Evolutionary conservation across 2,797 vertebrate species (phyloP).

Genomic region (Premnoplex brunnescens): DNA sequence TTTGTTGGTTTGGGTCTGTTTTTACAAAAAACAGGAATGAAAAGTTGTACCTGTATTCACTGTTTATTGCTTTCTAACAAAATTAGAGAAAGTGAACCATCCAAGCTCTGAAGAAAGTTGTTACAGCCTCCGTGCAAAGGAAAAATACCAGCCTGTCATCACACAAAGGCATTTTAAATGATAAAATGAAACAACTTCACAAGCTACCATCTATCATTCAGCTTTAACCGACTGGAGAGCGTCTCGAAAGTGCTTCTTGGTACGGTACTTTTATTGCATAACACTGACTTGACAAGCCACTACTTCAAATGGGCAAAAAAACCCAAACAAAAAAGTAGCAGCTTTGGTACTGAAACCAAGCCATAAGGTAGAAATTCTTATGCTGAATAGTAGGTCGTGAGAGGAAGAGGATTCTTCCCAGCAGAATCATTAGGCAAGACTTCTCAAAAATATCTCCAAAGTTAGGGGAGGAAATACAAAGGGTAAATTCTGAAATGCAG

Average conservation of each 20-base stretch:
- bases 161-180: not conserved
- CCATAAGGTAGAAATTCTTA: not conserved
- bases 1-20: not conserved
- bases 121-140: not conserved
- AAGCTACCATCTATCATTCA: not conserved
- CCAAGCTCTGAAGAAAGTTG: not conserved
- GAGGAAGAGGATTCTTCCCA: not conserved
- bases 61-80: not conserved
- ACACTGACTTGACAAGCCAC: not conserved
- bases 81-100: not conserved
- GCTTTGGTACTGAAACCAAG: not conserved
- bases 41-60: not conserved
- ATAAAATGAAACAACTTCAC: slow-evolving; percentile 11
- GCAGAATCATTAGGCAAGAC: not conserved
- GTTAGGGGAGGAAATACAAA: not conserved
- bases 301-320: rapidly evolving
- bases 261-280: not conserved
- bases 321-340: not conserved
- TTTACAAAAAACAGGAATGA: not conserved
- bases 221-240: not conserved
- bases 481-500: not conserved
- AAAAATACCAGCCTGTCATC: not conserved
- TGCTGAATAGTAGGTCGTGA: not conserved
- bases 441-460: not conserved
- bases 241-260: not conserved